These are phyloP conservation scores for Ischnura elegans DNA, from an alignment of 2,888 invertebrate genomes.

Conservation along the genomic window DNA sequence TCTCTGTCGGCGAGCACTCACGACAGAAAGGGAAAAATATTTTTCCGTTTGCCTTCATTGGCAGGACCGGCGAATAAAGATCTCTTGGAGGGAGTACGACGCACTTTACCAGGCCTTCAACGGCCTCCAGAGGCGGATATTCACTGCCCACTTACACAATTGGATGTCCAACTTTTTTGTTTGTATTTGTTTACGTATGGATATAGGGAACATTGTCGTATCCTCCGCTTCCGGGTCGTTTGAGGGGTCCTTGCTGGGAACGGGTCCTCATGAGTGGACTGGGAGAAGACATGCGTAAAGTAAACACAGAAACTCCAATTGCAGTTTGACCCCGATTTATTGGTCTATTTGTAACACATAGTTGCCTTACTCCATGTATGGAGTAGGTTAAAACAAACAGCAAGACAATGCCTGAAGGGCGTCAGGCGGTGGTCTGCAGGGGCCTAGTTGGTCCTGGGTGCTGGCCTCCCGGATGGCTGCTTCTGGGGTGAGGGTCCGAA, in stretches of 20 bases:
- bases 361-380: too few relatives aligned
- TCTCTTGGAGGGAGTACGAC: slow-evolving; percentile 72
- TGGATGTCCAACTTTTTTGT: too few relatives aligned
- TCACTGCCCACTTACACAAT: slow-evolving; percentile 48
- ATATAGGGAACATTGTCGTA: slow-evolving; percentile 72
- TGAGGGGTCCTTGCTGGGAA: too few relatives aligned
- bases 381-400: too few relatives aligned
- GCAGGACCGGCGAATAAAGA: slow-evolving; percentile 74
- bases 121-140: slow-evolving; percentile 11
- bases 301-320: too few relatives aligned
- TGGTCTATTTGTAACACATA: neutral
- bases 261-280: too few relatives aligned
- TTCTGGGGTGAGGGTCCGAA: too few relatives aligned
- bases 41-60: slow-evolving; percentile 73
- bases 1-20: slow-evolving; percentile 73
- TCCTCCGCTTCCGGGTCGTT: slow-evolving; percentile 71
- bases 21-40: slow-evolving; percentile 75
- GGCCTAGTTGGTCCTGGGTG: too few relatives aligned
- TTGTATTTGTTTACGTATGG: slow-evolving; percentile 28
- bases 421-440: too few relatives aligned
- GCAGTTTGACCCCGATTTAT: neutral
- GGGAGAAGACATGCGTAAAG: too few relatives aligned
- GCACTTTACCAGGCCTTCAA: slow-evolving; percentile 65
- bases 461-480: too few relatives aligned
- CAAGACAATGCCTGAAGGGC: too few relatives aligned